A percentile compares a stretch with the other conserved stretches of the same genome.
Conservation (phyloP, 2,888 invertebrate genomes). For the Erynnis tages region DNA sequence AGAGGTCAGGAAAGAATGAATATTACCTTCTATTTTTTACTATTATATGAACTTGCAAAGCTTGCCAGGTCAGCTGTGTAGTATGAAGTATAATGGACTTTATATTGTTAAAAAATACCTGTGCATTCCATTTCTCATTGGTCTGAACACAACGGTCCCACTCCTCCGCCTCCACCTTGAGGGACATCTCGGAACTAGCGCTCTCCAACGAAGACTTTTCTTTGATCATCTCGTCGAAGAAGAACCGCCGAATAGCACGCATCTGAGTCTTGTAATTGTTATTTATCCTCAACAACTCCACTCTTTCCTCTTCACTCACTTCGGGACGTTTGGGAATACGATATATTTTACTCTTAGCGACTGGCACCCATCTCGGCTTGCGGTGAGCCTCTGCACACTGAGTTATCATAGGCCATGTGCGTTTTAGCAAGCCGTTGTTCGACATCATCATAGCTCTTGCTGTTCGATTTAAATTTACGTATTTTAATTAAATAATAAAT, state of each 20-base stretch:
- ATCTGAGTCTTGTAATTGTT: conserved; percentile 86
- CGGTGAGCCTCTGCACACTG: conserved; percentile 73
- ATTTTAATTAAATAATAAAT: too few relatives aligned
- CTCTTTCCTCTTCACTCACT: conserved; percentile 83
- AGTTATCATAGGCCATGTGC: conserved; percentile 54
- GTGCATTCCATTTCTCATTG: conserved; percentile 87
- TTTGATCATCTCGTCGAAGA: conserved; percentile 75
- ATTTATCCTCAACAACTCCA: conserved; percentile 84
- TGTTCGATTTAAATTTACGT: not conserved
- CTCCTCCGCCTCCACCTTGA: conserved; percentile 83
- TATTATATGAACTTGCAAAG: too few relatives aligned
- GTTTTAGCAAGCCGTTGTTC: conserved; percentile 51
- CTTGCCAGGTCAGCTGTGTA: too few relatives aligned
- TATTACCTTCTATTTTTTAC: too few relatives aligned
- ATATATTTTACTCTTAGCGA: conserved; percentile 90
- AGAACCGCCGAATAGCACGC: conserved; percentile 78
- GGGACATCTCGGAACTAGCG: conserved; percentile 78
- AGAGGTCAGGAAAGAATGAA: too few relatives aligned
- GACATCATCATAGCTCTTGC: conserved; percentile 36
- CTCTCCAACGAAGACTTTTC: conserved; percentile 75
- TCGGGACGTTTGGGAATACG: conserved; percentile 83
- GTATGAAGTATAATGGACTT: too few relatives aligned
- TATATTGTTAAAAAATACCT: too few relatives aligned
- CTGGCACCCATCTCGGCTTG: conserved; percentile 91
- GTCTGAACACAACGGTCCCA: conserved; percentile 80